A percentile compares a stretch with the other conserved stretches of the same genome.
Evolutionary conservation across 2,797 vertebrate species (phyloP).

Genomic region (Lophotriccus pileatus): DNA sequence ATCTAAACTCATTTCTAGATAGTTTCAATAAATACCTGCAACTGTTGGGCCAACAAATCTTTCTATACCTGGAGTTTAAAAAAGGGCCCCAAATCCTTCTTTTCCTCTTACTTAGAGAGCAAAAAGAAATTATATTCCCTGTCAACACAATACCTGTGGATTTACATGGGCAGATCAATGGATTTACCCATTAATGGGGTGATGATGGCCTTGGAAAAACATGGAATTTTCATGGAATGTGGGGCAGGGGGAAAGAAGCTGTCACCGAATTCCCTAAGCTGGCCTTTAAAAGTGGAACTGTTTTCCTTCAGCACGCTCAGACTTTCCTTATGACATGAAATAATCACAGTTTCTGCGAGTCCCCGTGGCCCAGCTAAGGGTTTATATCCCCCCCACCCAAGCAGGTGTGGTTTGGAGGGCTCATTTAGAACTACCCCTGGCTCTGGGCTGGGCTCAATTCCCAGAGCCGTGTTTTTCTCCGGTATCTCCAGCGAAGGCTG

Average conservation of each 20-base stretch:
- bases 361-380: neutral
- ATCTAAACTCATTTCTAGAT: neutral
- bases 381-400: neutral
- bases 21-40: neutral
- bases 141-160: neutral
- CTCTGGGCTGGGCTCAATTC: constrained; percentile 19
- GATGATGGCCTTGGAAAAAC: neutral
- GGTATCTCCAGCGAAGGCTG: neutral
- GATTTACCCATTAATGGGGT: neutral
- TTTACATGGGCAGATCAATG: neutral
- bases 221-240: neutral
- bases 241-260: neutral
- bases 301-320: neutral
- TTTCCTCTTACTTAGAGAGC: neutral
- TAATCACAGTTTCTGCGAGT: neutral
- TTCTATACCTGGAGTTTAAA: neutral
- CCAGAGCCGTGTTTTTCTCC: neutral
- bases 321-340: constrained; percentile 22
- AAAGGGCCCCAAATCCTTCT: neutral
- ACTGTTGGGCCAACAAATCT: neutral
- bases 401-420: constrained; percentile 32
- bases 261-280: neutral
- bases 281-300: neutral
- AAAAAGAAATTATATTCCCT: neutral
- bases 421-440: neutral